A percentile compares a stretch with the other conserved stretches of the same genome.
Conservation (phyloP, 2,113 vertebrate genomes). For the Macaca nemestrina region DNA sequence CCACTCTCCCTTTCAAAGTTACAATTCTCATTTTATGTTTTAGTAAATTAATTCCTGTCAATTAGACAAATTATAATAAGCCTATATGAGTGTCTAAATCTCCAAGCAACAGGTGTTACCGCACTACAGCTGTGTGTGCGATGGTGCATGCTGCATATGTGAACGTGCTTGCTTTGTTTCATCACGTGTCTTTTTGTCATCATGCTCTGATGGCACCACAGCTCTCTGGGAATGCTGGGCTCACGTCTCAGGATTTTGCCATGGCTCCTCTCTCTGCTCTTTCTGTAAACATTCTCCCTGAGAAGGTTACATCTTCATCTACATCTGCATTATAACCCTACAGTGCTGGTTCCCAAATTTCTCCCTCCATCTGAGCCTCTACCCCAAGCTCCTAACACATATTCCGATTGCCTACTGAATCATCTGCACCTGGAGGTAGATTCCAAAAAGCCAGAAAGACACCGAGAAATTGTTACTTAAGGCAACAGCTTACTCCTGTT, state of each 20-base stretch:
- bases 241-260: not conserved
- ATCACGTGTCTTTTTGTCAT: not conserved
- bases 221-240: not conserved
- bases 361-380: not conserved
- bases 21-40: conserved; percentile 10
- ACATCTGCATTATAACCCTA: not conserved
- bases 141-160: too few relatives aligned
- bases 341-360: not conserved
- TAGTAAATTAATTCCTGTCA: not conserved
- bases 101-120: not conserved
- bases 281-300: not conserved
- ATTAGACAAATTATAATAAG: not conserved
- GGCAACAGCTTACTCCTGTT: not conserved
- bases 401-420: not conserved
- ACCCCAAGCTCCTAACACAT: not conserved
- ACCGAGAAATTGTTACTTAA: conserved; percentile 3
- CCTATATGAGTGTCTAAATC: not conserved
- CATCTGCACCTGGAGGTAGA: not conserved
- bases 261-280: not conserved
- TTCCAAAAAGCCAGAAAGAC: conserved; percentile 3
- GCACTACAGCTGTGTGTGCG: not conserved
- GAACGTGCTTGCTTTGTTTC: not conserved
- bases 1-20: not conserved
- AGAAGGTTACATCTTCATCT: not conserved
- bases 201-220: not conserved